These are phyloP conservation scores for Carcharodon carcharias DNA, from an alignment of 2,797 vertebrate species.

Conservation along the genomic window DNA sequence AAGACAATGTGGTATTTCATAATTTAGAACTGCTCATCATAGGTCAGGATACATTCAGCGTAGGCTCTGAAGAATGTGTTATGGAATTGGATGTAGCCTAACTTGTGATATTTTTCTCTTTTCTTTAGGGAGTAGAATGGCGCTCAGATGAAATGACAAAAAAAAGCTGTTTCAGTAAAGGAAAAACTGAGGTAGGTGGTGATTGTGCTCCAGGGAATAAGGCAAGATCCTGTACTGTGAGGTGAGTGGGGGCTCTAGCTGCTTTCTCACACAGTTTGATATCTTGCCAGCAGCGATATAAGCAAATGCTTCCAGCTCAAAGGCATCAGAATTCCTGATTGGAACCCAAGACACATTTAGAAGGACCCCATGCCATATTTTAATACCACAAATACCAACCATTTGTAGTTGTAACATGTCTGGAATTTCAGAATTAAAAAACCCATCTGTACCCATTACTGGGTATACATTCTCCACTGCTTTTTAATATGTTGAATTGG, in stretches of 20 bases:
- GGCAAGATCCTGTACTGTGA: neutral
- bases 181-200: slow-evolving; percentile 83
- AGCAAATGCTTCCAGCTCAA: neutral
- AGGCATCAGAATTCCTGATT: neutral
- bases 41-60: neutral
- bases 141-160: slow-evolving; percentile 87
- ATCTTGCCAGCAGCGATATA: neutral
- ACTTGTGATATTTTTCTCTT: slow-evolving; percentile 36
- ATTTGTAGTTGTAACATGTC: neutral
- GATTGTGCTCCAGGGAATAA: slow-evolving; percentile 14
- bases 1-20: neutral
- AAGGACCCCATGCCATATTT: neutral
- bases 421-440: slow-evolving; percentile 5
- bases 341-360: neutral
- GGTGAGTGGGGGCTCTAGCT: neutral
- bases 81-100: neutral
- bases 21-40: slow-evolving; percentile 8
- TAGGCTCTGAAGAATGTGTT: neutral
- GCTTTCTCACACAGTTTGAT: neutral
- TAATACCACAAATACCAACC: neutral
- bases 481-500: neutral
- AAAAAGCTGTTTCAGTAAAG: slow-evolving; percentile 91
- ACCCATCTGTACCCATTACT: neutral
- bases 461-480: neutral
- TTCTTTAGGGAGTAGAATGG: slow-evolving; percentile 82